Percentiles rank a stretch among this genome's conserved stretches.
Evolutionary conservation across 1,140 invertebrate species (phyloP).

Genomic region (Heliconius hermathena): DNA sequence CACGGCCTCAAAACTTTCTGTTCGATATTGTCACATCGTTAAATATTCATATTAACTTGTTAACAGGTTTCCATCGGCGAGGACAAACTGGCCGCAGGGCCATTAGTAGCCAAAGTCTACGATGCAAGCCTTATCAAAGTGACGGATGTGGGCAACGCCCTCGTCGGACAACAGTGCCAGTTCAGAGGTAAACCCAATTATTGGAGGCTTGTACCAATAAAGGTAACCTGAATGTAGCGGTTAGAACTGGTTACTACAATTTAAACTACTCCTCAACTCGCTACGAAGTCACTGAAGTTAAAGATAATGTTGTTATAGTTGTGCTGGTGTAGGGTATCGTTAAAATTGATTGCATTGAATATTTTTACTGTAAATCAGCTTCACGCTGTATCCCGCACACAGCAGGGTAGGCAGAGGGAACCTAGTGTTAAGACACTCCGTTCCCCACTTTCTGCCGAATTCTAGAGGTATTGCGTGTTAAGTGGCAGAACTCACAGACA

Average conservation of each 20-base stretch:
- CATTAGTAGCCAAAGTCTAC: slow-evolving; percentile 95
- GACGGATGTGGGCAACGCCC: slow-evolving; percentile 94
- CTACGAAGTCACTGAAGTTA: not conserved
- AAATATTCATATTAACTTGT: slow-evolving; percentile 12
- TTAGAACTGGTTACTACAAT: slow-evolving; percentile 2
- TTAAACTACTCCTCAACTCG: slow-evolving; percentile 1
- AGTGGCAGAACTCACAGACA: too few relatives aligned
- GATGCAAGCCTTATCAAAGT: slow-evolving; percentile 95
- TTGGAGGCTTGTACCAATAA: not conserved
- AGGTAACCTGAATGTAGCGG: not conserved
- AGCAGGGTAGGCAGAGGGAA: too few relatives aligned
- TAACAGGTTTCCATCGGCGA: slow-evolving; percentile 87
- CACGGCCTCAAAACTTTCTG: too few relatives aligned
- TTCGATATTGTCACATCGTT: not conserved
- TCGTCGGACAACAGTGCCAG: slow-evolving; percentile 95
- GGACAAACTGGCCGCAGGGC: slow-evolving; percentile 92
- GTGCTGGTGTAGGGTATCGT: not conserved
- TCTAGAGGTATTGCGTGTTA: too few relatives aligned
- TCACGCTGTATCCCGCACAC: too few relatives aligned
- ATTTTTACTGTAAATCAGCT: not conserved
- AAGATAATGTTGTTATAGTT: not conserved
- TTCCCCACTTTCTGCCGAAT: too few relatives aligned
- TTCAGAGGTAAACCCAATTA: slow-evolving; percentile 88
- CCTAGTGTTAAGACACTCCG: too few relatives aligned
- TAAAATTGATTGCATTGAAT: not conserved